phyloP scores from a whole-genome alignment of 2,797 vertebrate species.

The Mormyrops boulengeri region DNA sequence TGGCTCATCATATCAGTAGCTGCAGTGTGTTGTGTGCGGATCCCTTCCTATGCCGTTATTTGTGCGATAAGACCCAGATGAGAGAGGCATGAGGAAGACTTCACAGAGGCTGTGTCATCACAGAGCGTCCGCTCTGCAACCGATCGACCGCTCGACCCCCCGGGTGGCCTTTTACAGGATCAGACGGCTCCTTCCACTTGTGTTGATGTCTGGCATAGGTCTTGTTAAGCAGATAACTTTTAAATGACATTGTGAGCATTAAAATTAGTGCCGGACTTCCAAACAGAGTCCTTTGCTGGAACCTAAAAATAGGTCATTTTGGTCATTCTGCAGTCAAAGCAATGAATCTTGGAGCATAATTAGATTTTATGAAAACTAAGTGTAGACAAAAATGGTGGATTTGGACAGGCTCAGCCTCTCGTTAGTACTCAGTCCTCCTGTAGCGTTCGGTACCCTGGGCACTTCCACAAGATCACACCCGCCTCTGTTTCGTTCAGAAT shows the following conservation, averaged over 20 bases:
- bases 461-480: not conserved
- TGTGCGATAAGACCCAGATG: not conserved
- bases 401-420: not conserved
- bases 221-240: not conserved
- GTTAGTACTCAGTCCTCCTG: not conserved
- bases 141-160: not conserved
- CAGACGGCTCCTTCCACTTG: not conserved
- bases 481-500: not conserved
- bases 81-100: too few relatives aligned
- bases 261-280: not conserved
- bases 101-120: not conserved
- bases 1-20: slow-evolving; percentile 14
- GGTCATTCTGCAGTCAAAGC: not conserved
- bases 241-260: not conserved
- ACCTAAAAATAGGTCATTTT: not conserved
- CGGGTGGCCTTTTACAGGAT: not conserved
- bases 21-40: not conserved
- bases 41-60: not conserved
- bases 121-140: not conserved
- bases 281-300: not conserved
- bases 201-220: not conserved
- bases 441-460: not conserved
- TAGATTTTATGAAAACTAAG: not conserved
- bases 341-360: not conserved
- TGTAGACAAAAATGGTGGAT: not conserved